phyloP scores from a whole-genome alignment of 2,113 vertebrate genomes.

The Antigone vipio region DNA sequence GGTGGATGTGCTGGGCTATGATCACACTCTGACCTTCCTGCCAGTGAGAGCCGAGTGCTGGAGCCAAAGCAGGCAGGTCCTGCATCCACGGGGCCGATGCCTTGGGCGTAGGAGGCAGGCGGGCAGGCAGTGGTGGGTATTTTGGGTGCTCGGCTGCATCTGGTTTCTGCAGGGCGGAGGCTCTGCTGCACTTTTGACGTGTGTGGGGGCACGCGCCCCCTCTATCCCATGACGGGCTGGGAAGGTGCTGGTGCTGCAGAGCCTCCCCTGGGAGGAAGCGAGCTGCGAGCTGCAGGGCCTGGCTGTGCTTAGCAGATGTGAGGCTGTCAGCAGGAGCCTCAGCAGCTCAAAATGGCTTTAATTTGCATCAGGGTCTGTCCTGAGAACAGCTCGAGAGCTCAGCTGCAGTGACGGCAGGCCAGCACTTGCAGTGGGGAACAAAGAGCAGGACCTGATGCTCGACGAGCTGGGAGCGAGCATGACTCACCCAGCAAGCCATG shows the following conservation, averaged over 20 bases:
- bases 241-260: neutral
- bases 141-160: neutral
- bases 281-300: neutral
- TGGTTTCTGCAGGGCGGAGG: neutral
- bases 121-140: neutral
- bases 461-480: neutral
- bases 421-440: neutral
- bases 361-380: constrained; percentile 54
- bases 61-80: accelerated
- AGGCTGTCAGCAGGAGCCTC: neutral
- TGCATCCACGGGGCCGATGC: accelerated
- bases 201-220: neutral
- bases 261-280: constrained; percentile 59
- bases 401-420: neutral
- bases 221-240: neutral
- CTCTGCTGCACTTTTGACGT: neutral
- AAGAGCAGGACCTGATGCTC: constrained; percentile 22
- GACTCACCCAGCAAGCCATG: neutral
- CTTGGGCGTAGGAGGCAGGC: neutral
- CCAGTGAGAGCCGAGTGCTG: accelerated
- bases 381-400: neutral
- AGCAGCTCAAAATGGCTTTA: constrained; percentile 57
- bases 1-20: accelerated
- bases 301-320: neutral
- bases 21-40: accelerated